Evolutionary conservation across 2,888 invertebrate species (phyloP).

Genomic region (Petrolisthes manimaculis): DNA sequence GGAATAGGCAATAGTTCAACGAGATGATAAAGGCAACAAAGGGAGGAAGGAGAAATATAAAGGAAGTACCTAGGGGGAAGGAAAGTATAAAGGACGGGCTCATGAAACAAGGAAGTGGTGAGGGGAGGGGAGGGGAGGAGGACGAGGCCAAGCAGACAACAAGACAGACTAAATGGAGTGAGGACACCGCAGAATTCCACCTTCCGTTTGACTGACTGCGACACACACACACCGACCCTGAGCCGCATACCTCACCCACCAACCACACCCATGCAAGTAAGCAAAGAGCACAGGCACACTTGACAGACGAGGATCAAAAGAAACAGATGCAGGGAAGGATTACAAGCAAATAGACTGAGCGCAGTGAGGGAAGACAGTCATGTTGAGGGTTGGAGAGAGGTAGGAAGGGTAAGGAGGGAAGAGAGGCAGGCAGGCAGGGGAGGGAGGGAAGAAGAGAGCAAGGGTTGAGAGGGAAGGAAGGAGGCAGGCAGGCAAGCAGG

Average conservation of each 20-base stretch:
- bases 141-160: not conserved
- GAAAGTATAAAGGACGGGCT: not conserved
- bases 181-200: no score
- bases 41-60: not conserved
- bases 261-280: not conserved
- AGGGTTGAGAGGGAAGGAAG: not conserved
- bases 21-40: not conserved
- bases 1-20: not conserved
- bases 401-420: not conserved
- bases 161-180: not conserved
- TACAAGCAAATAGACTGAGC: not conserved
- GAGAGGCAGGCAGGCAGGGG: not conserved
- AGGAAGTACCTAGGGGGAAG: not conserved
- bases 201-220: no score
- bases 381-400: not conserved
- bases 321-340: constrained; percentile 4
- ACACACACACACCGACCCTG: no score
- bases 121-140: not conserved
- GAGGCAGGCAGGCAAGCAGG: not conserved
- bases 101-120: not conserved
- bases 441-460: not conserved
- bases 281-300: not conserved
- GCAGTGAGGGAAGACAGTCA: not conserved
- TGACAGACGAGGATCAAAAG: constrained; percentile 2
- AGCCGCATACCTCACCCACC: no score